Evolutionary conservation across 2,888 invertebrate species (phyloP), one percentile per base, ranked within the genome.

Genomic region (Cryptocephalus primarius): DNA sequence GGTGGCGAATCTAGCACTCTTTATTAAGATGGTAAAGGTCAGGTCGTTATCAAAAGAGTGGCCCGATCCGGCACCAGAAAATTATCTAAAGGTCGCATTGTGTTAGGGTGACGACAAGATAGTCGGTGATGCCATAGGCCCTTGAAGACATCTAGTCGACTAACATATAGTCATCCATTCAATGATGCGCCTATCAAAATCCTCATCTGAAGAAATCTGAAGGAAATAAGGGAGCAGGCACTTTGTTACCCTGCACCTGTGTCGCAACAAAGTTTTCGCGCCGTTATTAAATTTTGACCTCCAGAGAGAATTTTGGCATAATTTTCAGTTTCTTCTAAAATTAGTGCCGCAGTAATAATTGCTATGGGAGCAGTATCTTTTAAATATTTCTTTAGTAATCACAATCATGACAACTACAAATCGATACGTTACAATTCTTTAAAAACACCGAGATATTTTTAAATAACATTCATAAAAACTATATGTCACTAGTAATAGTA

Each of bases 11-110:
- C 44, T 13, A 47, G 49, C 52, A 51, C 51, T 50, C 45, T 48
- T 47, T 52, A 11, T n/a, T n/a, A 22, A 53, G 60, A 58, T 58
- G 59, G 58, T 62, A 56, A 61, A 61, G 67, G 68, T 68, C 69
- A 69, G 68, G 69, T 70, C 70, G 70, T 68, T 69, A 69, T 68
- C 67, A 51, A 48, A 47, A 52, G 54, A 56, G 60, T 56, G 49
- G 51, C 54, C 54, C 51, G 51, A 55, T 52, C 43, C 55, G 58
- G 47, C 55, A 54, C 51, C 47, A 42, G 32, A 34, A 9, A n/a
- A 36, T 36, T 36, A 22, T 22, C 22, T 22, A 22, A 22, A 22
- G 22, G 6, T 22, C 22, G 6, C 22, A 22, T 47, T 48, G 44
- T 46, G 48, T 47, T 46, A 45, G 51, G 44, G 49, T 47, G 41